Base-by-base conservation (phyloP, 2,888 invertebrate genomes). In the Nemoura dubitans region DNA sequence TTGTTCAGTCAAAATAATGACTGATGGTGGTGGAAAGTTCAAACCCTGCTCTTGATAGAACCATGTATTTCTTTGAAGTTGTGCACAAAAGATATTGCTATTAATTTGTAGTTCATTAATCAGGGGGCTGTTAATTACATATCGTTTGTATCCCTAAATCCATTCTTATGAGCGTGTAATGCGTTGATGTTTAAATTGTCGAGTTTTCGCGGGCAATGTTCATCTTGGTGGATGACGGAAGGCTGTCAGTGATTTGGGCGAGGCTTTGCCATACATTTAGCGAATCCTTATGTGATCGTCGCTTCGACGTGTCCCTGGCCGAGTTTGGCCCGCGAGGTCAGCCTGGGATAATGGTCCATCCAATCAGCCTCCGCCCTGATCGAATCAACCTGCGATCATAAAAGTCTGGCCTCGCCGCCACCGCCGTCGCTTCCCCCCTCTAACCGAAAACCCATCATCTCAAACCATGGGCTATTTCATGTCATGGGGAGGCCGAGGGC, bases 1-100 rank as follows among this genome's bases (percentile, higher is more conserved):
- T 59, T 59, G 78, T 78, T 28, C 78, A 28, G 25, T 78, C 29
- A 78, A 78, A 78, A 78, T 78, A 78, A 27, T 78, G 78, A 78
- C 10, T 29, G 78, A 78, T 78, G 29, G 78, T 26, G 78, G 78
- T 78, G 21, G 59, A 59, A 59, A 59, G 59, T 59, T 59, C 59
- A 16, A 21, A 59, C 59, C 21, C 59, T 59, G 59, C 59, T 59
- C 21, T 14, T 59, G 59, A 21, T 59, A 59, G 59, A 59, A 59
- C 59, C 21, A 59, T 59, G 59, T 59, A 59, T 59, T n/a, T 59
- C 59, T 59, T 59, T 59, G 59, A 59, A 59, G 59, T 59, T 59
- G 36, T 21, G 14, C 59, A 59, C 59, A 21, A 59, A 7, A 59
- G 16, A 59, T 59, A 59, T 59, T 59, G 59, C 59, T 21, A 59